Percentiles rank a stretch among this genome's conserved stretches.
These are phyloP conservation scores for Horisme vitalbata DNA, from an alignment of 2,888 invertebrate genomes.

Conservation along the genomic window DNA sequence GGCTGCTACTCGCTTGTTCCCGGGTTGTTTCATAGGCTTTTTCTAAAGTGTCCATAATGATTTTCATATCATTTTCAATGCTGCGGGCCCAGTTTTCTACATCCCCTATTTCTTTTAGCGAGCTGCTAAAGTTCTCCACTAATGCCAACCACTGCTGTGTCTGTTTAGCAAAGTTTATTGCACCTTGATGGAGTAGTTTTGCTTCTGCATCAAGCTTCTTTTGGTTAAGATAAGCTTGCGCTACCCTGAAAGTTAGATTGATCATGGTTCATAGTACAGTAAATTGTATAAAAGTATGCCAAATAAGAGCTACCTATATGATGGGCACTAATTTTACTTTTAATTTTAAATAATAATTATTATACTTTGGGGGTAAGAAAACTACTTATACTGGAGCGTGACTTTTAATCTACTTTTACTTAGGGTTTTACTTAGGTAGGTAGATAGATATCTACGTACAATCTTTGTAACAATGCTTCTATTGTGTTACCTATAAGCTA, in stretches of 20 bases:
- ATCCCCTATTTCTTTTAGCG: slow-evolving; percentile 98
- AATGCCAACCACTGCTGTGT: slow-evolving; percentile 98
- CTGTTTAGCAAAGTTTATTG: slow-evolving; percentile 97
- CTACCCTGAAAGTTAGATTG: slow-evolving; percentile 93
- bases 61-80: slow-evolving; percentile 97
- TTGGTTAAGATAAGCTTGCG: slow-evolving; percentile 99
- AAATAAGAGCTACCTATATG: too few relatives aligned
- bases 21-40: slow-evolving; percentile 92
- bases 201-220: slow-evolving; percentile 98
- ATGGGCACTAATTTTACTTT: too few relatives aligned
- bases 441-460: too few relatives aligned
- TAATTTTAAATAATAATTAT: too few relatives aligned
- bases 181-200: slow-evolving; percentile 96
- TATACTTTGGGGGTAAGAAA: too few relatives aligned
- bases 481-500: too few relatives aligned
- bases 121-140: slow-evolving; percentile 93
- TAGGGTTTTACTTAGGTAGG: too few relatives aligned
- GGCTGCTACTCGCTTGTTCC: slow-evolving; percentile 57
- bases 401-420: too few relatives aligned
- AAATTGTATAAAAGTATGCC: too few relatives aligned
- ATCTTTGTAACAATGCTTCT: too few relatives aligned
- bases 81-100: slow-evolving; percentile 99
- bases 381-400: too few relatives aligned
- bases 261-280: too few relatives aligned
- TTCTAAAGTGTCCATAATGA: slow-evolving; percentile 95